phyloP scores from a whole-genome alignment of 2,797 vertebrate species.

The Hippoglossus hippoglossus region DNA sequence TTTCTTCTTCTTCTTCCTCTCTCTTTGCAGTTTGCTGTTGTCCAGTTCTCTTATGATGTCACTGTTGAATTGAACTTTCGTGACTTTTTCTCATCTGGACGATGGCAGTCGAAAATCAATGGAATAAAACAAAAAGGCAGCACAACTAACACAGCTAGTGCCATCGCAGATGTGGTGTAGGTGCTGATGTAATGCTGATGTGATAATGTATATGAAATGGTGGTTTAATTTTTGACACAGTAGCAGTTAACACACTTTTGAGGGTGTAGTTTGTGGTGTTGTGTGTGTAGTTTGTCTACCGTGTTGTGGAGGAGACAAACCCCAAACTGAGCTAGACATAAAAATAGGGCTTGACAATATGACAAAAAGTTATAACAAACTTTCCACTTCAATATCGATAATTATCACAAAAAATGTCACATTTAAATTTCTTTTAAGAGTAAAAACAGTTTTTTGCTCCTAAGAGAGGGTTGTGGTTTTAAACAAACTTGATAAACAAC shows the following conservation, averaged over 20 bases:
- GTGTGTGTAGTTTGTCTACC: no score
- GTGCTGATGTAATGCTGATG: slow-evolving; percentile 19
- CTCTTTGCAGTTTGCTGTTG: slow-evolving; percentile 78
- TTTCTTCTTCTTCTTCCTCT: slow-evolving; percentile 6
- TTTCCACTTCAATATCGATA: no score
- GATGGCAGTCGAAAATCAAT: slow-evolving; percentile 20
- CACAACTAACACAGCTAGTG: slow-evolving; percentile 52
- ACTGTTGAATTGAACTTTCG: slow-evolving; percentile 47
- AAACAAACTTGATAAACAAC: no score
- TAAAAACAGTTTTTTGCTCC: no score
- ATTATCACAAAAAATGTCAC: no score
- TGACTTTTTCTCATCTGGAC: fast-evolving
- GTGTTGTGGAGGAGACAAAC: neutral
- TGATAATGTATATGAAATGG: no score
- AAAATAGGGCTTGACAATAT: neutral
- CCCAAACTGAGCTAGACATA: neutral
- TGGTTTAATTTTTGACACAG: neutral
- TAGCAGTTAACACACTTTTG: neutral
- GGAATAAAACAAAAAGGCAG: fast-evolving
- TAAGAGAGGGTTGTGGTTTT: no score
- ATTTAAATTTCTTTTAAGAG: no score
- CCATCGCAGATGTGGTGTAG: slow-evolving; percentile 75
- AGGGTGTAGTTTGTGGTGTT: no score
- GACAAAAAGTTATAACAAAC: no score
- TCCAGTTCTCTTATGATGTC: slow-evolving; percentile 4